A percentile compares a stretch with the other conserved stretches of the same genome.
phyloP scores from a whole-genome alignment of 2,888 invertebrate genomes.

The Exephanes ischioxanthus region DNA sequence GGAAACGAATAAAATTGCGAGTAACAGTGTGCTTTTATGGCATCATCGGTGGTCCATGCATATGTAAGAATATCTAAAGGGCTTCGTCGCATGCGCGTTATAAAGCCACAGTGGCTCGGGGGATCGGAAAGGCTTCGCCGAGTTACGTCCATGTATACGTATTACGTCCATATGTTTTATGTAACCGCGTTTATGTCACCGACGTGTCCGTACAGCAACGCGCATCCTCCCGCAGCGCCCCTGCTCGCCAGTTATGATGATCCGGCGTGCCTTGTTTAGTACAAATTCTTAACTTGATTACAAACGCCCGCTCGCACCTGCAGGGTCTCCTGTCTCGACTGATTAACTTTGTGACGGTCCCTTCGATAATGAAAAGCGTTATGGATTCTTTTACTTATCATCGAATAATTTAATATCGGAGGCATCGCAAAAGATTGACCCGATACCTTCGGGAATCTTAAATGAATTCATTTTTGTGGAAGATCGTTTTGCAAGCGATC shows the following conservation, averaged over 20 bases:
- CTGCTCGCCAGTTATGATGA: constrained; percentile 69
- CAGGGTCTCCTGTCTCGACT: constrained; percentile 75
- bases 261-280: constrained; percentile 80
- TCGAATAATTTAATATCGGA: neutral
- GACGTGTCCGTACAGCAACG: constrained; percentile 57
- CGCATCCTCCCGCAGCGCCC: constrained; percentile 27
- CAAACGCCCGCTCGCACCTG: constrained; percentile 77
- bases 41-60: constrained; percentile 80
- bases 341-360: constrained; percentile 58
- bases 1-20: constrained; percentile 44
- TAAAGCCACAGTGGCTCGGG: constrained; percentile 59
- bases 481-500: too few relatives aligned
- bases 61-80: constrained; percentile 79
- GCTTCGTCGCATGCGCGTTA: constrained; percentile 70
- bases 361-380: constrained; percentile 19
- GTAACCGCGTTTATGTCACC: constrained; percentile 81
- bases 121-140: constrained; percentile 76
- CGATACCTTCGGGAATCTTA: neutral
- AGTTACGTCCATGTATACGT: constrained; percentile 58
- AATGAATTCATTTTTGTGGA: neutral
- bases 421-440: neutral
- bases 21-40: constrained; percentile 71
- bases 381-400: neutral
- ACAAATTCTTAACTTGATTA: constrained; percentile 84
- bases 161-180: constrained; percentile 79